Base-by-base conservation (phyloP, 1,140 invertebrate genomes). In the Melitaea cinxia region DNA sequence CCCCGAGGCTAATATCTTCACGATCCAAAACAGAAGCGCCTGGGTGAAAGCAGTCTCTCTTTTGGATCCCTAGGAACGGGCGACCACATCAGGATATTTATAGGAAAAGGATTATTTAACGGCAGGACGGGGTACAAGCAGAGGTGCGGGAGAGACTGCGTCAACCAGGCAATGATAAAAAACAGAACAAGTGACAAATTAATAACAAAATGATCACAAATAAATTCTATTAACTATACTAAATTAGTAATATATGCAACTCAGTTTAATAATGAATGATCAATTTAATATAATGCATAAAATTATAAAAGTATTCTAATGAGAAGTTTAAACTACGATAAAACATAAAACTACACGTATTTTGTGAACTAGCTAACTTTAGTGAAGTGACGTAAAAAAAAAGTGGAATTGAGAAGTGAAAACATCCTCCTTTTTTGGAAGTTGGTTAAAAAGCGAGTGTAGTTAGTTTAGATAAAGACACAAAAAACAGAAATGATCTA, bases 21-120 rank as follows among this genome's bases (percentile, higher is more conserved):
- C 93, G 89, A 64, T 94, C 93, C 68, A 96, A 91, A 83, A 92
- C 93, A 72, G 95, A 94, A 49, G 94, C 92, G 74, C 97, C 97
- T 89, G 97, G 96, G 93, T 98, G 97, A 93, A 98, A 98, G 93
- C 97, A 98, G 92, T 94, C 93, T 92, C 95, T 87, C 84, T 94
- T 94, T 80, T 93, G 93, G 85, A 93, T 93, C 73, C 92, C 92
- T 83, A 92, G 84, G 85, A 81, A 75, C 52, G 73, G 80, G 88
- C 78, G 70, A 80, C 56, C 28, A 75, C 47, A 83, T 89, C 70
- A 91, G 86, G 84, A 91, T 39, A 63, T 24, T 62, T 50, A 15
- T 45, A 61, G 75, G 77, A 77, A 45, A 68, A 56, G 70, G 68
- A 63, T 70, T 57, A 45, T 68, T 24, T 39, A 56, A 26, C 64